Percentiles rank a stretch among this genome's conserved stretches.
phyloP scores from a whole-genome alignment of 1,140 invertebrate species.

The Drosophila ananassae region DNA sequence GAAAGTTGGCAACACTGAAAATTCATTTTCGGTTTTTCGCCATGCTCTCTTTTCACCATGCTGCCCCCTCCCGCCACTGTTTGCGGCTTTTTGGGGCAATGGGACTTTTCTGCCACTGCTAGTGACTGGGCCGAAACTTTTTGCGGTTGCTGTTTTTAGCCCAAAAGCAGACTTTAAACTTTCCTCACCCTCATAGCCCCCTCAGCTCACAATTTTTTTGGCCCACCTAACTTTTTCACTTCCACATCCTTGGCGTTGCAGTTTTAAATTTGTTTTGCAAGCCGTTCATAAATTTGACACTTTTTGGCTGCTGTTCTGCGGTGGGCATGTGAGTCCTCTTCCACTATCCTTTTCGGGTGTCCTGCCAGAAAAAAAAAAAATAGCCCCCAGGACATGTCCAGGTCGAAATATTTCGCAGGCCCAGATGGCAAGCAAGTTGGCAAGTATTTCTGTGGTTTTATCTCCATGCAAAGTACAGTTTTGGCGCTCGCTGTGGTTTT shows the following conservation, averaged over 20 bases:
- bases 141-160: slow-evolving; percentile 67
- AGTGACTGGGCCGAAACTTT: slow-evolving; percentile 52
- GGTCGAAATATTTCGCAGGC: slow-evolving; percentile 13
- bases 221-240: neutral
- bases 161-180: slow-evolving; percentile 73
- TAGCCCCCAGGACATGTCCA: slow-evolving; percentile 9
- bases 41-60: slow-evolving; percentile 9
- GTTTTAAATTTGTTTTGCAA: slow-evolving; percentile 69
- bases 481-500: slow-evolving; percentile 58
- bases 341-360: slow-evolving; percentile 9
- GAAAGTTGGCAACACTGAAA: slow-evolving; percentile 81
- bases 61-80: slow-evolving; percentile 8
- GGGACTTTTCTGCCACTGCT: slow-evolving; percentile 18
- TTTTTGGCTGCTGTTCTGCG: slow-evolving; percentile 60
- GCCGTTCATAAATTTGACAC: slow-evolving; percentile 81
- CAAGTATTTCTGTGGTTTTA: slow-evolving; percentile 77
- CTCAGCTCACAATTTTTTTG: neutral
- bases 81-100: slow-evolving; percentile 9
- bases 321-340: slow-evolving; percentile 14
- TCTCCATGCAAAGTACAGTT: slow-evolving; percentile 78
- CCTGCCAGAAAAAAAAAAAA: slow-evolving; percentile 3
- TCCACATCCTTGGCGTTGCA: slow-evolving; percentile 42
- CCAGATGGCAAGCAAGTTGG: slow-evolving; percentile 49
- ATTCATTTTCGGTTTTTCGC: slow-evolving; percentile 68
- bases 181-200: neutral